Base-by-base conservation (phyloP, 2,113 vertebrate genomes). In the Pachycephala philippinensis region DNA sequence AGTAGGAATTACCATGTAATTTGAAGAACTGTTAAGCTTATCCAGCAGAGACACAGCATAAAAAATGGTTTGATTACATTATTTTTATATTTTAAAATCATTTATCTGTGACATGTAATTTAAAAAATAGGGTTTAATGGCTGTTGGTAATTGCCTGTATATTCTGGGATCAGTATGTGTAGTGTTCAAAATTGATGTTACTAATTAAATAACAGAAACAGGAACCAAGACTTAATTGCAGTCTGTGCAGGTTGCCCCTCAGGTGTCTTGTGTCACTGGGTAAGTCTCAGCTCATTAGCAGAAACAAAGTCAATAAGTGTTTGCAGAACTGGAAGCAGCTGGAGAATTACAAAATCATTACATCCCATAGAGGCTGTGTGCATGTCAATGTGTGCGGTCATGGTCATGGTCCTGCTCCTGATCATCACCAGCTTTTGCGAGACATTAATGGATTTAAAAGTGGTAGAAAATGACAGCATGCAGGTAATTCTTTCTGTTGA, bases 151-250 rank as follows among this genome's bases (percentile, higher is more conserved):
- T 96, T 95, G 71, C 71, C 52, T 94, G 50, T 74, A 50, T 94
- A 77, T 96, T 95, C 86, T 95, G 84, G 88, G 59, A 79, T 82
- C n/a, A 22, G 52, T 27, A 3, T 61, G 49, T 75, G n/a, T 15
- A 59, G 49, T 49, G 57, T 81, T 91, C 77, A 82, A 84, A 95
- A 97, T 75, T 94, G 85, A 91, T 93, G 77, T 84, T 69, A 86
- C 86, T 95, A 95, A 96, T 97, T 97, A 94, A 96, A 97, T 97
- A 94, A 89, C 33, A 93, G 66, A 94, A 96, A 89, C 78, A 91
- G 81, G 84, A 97, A 95, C 68, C 53, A 78, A 64, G 39, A 91
- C 57, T 92, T 96, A 97, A 94, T 95, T 97, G 93, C 60, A 95
- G 77, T 70, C 71, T 88, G 86, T 84, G 75, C 60, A 95, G 87